phyloP scores from a whole-genome alignment of 2,888 invertebrate species.

The Tuta absoluta region DNA sequence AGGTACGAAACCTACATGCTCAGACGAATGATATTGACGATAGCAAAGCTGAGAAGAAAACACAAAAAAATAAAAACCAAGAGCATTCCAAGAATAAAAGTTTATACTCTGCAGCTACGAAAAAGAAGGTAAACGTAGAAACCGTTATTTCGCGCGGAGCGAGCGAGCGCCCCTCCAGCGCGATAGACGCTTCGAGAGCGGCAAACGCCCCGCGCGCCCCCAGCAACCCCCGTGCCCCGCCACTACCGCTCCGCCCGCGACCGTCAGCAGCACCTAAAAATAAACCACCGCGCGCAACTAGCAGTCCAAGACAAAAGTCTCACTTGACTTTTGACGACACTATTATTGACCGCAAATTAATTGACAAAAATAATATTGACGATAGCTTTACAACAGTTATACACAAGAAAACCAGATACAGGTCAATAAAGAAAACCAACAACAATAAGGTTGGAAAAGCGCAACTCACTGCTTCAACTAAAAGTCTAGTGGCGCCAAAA shows the following conservation, averaged over 20 bases:
- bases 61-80: not conserved
- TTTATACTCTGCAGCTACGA: not conserved
- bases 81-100: not conserved
- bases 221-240: not conserved
- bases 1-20: not conserved
- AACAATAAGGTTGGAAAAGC: not conserved
- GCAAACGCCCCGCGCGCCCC: no score
- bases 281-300: not conserved
- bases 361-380: no score
- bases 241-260: not conserved
- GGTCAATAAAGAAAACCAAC: not conserved
- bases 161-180: no score
- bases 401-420: not conserved
- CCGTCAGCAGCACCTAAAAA: no score
- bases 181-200: not conserved
- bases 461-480: not conserved
- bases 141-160: no score
- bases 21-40: not conserved
- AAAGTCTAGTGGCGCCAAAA: not conserved
- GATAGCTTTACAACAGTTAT: constrained; percentile 8
- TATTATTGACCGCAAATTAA: not conserved
- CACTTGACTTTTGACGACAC: not conserved
- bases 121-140: constrained; percentile 10
- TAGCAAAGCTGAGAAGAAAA: not conserved
- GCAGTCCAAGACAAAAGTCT: not conserved